Conservation (phyloP, 2,797 vertebrate genomes). For the Chanos chanos region DNA sequence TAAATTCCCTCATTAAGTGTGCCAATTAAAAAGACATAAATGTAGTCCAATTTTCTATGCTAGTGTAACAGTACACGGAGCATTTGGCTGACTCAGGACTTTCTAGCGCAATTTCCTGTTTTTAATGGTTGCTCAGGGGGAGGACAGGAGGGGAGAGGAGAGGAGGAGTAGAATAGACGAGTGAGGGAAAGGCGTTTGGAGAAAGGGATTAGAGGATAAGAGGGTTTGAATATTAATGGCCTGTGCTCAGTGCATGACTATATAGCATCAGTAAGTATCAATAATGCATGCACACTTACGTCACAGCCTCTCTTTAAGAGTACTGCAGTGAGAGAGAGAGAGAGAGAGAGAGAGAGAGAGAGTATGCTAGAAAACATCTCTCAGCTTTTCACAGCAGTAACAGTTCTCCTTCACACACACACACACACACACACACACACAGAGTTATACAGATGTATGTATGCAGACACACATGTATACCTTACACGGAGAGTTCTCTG, state of each 20-base stretch:
- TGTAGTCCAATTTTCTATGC: too few species aligned
- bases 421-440: too few species aligned
- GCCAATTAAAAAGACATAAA: neutral
- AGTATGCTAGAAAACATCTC: neutral
- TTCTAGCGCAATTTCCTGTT: neutral
- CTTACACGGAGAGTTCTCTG: too few species aligned
- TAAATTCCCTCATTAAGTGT: too few species aligned
- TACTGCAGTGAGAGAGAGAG: neutral
- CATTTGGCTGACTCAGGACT: neutral
- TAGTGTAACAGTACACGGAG: neutral
- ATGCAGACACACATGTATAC: too few species aligned
- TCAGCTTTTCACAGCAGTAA: neutral
- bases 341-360: neutral
- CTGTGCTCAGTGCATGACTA: too few species aligned
- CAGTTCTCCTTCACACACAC: neutral
- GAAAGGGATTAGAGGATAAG: too few species aligned
- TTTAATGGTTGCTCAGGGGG: neutral
- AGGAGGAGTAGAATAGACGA: neutral
- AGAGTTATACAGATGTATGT: too few species aligned
- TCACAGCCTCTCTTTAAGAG: too few species aligned
- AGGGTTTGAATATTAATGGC: too few species aligned
- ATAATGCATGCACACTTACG: too few species aligned
- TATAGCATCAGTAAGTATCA: too few species aligned
- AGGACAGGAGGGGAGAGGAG: neutral
- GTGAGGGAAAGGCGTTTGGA: neutral